Percentiles rank a stretch among this genome's conserved stretches.
Evolutionary conservation across 1,140 invertebrate species (phyloP).

Genomic region (Pentalonia nigronervosa): DNA sequence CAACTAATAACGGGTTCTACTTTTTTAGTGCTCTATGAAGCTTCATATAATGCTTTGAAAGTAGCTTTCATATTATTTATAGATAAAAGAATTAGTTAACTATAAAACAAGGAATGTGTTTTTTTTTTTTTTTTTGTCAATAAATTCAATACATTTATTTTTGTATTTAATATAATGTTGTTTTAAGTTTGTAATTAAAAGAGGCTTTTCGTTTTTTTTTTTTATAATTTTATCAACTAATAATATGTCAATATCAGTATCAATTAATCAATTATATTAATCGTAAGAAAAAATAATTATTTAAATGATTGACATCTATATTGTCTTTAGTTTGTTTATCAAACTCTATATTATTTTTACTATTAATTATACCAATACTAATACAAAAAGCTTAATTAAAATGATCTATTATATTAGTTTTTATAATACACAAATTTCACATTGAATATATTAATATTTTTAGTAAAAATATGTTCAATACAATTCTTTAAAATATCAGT

Average conservation of each 20-base stretch:
- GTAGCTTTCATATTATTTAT: not conserved
- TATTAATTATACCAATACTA: not conserved
- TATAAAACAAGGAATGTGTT: not conserved
- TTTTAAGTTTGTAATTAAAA: not conserved
- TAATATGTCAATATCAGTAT: too few relatives aligned
- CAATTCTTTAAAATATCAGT: not conserved
- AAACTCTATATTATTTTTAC: not conserved
- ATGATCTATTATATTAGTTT: too few relatives aligned
- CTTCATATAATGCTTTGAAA: not conserved
- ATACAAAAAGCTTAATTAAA: too few relatives aligned
- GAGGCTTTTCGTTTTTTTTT: too few relatives aligned
- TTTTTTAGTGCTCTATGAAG: not conserved
- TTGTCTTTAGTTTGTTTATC: not conserved
- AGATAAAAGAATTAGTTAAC: not conserved
- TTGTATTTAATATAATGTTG: not conserved
- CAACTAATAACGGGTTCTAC: not conserved
- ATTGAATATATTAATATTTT: not conserved
- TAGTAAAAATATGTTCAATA: not conserved
- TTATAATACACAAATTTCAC: too few relatives aligned
- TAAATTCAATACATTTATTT: not conserved
- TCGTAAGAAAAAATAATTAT: not conserved
- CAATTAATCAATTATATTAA: too few relatives aligned
- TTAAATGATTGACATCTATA: not conserved
- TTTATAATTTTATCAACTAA: too few relatives aligned
- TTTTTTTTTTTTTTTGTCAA: not conserved